Conservation (phyloP, 2,888 invertebrate species). For the Formica aserva region DNA sequence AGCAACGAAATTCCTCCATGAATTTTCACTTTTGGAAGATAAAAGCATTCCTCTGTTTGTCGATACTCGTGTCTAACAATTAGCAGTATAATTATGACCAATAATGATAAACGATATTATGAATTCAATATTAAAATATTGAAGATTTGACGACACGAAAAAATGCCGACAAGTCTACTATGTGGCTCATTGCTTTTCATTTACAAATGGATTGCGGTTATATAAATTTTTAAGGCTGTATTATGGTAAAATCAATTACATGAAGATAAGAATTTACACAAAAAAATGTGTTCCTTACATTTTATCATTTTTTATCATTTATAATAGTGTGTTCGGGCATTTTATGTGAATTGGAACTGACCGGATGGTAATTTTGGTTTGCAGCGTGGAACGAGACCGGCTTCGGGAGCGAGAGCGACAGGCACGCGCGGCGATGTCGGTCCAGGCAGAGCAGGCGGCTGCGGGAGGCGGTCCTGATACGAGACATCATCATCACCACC, state of each 20-base stretch:
- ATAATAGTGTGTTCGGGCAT: not conserved
- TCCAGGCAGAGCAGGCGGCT: slow-evolving; percentile 88
- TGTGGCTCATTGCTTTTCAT: not conserved
- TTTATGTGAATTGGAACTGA: not conserved
- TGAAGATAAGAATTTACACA: not conserved
- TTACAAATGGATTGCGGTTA: not conserved
- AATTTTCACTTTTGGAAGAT: slow-evolving; percentile 25
- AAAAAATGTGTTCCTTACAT: not conserved
- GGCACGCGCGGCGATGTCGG: slow-evolving; percentile 92
- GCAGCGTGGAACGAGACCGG: slow-evolving; percentile 90
- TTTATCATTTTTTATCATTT: not conserved
- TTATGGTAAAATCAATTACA: not conserved
- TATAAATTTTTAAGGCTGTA: not conserved
- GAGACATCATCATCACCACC: slow-evolving; percentile 86
- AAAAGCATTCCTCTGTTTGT: not conserved
- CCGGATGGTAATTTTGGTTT: slow-evolving; percentile 66
- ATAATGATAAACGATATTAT: not conserved
- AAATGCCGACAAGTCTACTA: not conserved
- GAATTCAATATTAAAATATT: not conserved
- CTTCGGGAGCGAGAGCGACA: slow-evolving; percentile 92
- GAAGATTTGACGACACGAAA: not conserved
- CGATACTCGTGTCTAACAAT: not conserved
- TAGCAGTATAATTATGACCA: not conserved
- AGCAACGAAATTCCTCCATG: slow-evolving; percentile 49
- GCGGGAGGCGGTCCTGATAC: slow-evolving; percentile 89